Evolutionary conservation across 2,113 vertebrate species (phyloP), one percentile per base, ranked within the genome.

Genomic region (Mesitornis unicolor): DNA sequence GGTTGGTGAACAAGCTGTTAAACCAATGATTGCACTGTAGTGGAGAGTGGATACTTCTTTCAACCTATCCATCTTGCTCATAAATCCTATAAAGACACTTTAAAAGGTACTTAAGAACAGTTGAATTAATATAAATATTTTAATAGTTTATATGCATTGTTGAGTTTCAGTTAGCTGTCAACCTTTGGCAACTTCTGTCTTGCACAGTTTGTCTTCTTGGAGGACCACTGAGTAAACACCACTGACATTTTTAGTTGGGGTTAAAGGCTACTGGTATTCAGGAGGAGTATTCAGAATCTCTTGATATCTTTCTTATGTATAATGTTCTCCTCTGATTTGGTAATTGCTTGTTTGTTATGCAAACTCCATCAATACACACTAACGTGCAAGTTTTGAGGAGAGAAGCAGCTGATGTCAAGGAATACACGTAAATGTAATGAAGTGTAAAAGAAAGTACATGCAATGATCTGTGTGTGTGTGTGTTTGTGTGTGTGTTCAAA

Each of bases 61-160:
- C 53, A 93, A 68, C 31, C 47, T 76, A 59, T 14, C 35, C 50
- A 91, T 86, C 70, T 24, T 85, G 42, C 26, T 65, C 63, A 83
- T 91, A 94, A 97, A 97, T 93, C 68, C 81, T 89, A 35, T 61
- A 73, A 89, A 89, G 87, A 91, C 45, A 85, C 48, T 94, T 97
- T 97, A 78, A 93, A 96, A 97, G 73, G 56, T 91, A 88, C 59
- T 97, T 97, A 94, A 96, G 54, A 35, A 67, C 28, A 84, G 54
- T 61, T 80, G 63, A 87, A 17, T 94, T 96, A 97, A 91, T 90
- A 96, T 70, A 97, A 97, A 97, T 97, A 97, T 97, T 95, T 97
- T 94, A 95, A 92, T 94, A 9, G 9, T 87, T 97, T 90, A 82
- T 93, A 92, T 63, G 63, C 16, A 13, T 85, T 91, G 42, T 69